These are phyloP conservation scores for Stenopsyche tienmushanensis DNA, from an alignment of 1,140 invertebrate genomes.

Conservation along the genomic window DNA sequence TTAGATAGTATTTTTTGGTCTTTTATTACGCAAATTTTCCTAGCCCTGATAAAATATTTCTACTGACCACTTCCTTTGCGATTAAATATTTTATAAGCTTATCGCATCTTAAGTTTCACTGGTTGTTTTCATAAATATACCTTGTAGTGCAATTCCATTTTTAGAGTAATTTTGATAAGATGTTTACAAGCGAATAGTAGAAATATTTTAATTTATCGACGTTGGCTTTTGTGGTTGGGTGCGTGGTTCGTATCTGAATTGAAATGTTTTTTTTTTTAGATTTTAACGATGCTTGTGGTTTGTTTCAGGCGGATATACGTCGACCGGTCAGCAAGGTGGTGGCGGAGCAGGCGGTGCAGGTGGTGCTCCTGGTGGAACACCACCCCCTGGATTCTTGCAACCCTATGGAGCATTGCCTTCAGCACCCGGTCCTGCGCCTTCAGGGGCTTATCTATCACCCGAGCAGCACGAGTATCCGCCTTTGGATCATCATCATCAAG, in stretches of 20 bases:
- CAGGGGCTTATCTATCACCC: slow-evolving; percentile 47
- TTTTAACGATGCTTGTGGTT: too few relatives aligned
- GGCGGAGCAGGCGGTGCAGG: slow-evolving; percentile 32
- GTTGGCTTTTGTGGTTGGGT: too few relatives aligned
- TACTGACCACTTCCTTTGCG: too few relatives aligned
- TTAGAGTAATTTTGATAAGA: background rate
- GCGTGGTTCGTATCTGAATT: too few relatives aligned
- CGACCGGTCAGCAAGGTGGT: slow-evolving; percentile 47
- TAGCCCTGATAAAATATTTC: too few relatives aligned
- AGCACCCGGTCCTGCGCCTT: slow-evolving; percentile 44
- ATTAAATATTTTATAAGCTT: too few relatives aligned
- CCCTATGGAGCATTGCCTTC: slow-evolving; percentile 42
- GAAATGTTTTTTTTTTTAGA: too few relatives aligned
- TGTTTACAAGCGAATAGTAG: background rate
- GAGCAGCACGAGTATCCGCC: slow-evolving; percentile 50
- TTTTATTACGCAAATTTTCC: too few relatives aligned
- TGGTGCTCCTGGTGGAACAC: slow-evolving; percentile 33
- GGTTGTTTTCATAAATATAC: background rate
- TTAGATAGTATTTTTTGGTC: too few relatives aligned
- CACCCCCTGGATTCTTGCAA: slow-evolving; percentile 49
- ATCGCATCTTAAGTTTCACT: too few relatives aligned
- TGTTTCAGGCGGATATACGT: slow-evolving; percentile 55
- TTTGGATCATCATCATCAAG: slow-evolving; percentile 44
- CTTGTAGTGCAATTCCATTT: background rate
- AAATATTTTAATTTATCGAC: too few relatives aligned